phyloP scores from a whole-genome alignment of 2,888 invertebrate species.

The Drosophila lacicola region DNA sequence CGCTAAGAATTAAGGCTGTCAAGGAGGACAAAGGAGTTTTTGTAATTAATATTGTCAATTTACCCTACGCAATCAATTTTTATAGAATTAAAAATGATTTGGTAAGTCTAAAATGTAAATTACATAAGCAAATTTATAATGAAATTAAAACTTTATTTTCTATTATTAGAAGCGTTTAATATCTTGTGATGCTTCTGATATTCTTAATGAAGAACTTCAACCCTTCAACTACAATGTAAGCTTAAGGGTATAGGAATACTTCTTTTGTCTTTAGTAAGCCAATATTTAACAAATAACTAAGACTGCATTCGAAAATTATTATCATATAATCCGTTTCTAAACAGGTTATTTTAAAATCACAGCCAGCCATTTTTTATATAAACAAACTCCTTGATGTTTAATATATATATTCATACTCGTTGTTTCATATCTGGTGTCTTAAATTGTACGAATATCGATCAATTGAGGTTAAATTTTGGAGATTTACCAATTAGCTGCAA shows the following conservation, averaged over 20 bases:
- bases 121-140: background rate
- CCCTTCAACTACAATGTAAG: slow-evolving; percentile 84
- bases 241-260: slow-evolving; percentile 84
- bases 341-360: too few species aligned
- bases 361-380: too few species aligned
- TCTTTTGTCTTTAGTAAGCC: slow-evolving; percentile 85
- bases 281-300: too few species aligned
- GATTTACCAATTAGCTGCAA: too few species aligned
- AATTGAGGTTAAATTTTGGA: too few species aligned
- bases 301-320: too few species aligned
- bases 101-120: slow-evolving; percentile 85
- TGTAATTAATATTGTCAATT: slow-evolving; percentile 89
- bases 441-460: too few species aligned
- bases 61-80: slow-evolving; percentile 89
- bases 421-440: too few species aligned
- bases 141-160: background rate
- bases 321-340: too few species aligned
- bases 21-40: slow-evolving; percentile 85
- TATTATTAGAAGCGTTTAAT: slow-evolving; percentile 83
- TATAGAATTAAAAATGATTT: slow-evolving; percentile 88
- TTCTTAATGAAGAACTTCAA: slow-evolving; percentile 85
- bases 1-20: slow-evolving; percentile 85
- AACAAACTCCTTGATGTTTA: too few species aligned
- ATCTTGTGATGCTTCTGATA: slow-evolving; percentile 84
- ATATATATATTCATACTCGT: too few species aligned